Evolutionary conservation across 2,888 invertebrate genomes (phyloP).

Genomic region (Caenorhabditis sp.): DNA sequence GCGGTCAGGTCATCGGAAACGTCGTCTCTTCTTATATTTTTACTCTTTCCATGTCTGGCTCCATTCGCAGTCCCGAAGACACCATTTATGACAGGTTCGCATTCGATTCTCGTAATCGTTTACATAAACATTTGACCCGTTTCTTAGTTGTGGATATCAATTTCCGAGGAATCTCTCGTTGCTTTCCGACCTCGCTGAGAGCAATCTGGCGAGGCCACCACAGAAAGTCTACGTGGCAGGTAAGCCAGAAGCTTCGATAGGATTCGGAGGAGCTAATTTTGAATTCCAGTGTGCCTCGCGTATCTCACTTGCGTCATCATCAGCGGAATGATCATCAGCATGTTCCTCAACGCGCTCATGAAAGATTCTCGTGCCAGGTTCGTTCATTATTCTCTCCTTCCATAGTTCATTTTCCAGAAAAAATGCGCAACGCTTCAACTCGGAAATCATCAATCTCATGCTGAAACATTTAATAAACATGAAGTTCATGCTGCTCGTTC

Average conservation of each 20-base stretch:
- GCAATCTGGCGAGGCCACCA: slow-evolving; percentile 85
- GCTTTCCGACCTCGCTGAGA: slow-evolving; percentile 58
- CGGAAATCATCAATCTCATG: slow-evolving; percentile 82
- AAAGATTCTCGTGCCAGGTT: slow-evolving; percentile 82
- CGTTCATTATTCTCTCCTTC: too few relatives aligned
- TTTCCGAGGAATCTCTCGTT: slow-evolving; percentile 69
- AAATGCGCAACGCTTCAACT: slow-evolving; percentile 53
- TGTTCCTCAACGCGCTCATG: slow-evolving; percentile 91
- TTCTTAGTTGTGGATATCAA: slow-evolving; percentile 75
- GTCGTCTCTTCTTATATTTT: slow-evolving; percentile 87
- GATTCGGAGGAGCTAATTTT: too few relatives aligned
- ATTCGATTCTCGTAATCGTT: too few relatives aligned
- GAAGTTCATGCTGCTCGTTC: slow-evolving; percentile 86
- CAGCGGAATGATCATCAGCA: slow-evolving; percentile 89
- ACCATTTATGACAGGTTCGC: slow-evolving; percentile 69
- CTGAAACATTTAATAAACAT: slow-evolving; percentile 89
- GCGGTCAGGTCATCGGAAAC: slow-evolving; percentile 95
- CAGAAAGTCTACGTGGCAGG: slow-evolving; percentile 81
- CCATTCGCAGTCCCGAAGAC: slow-evolving; percentile 63
- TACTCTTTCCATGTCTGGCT: slow-evolving; percentile 50
- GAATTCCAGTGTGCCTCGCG: slow-evolving; percentile 82
- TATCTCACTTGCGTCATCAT: slow-evolving; percentile 90
- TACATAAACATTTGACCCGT: too few relatives aligned
- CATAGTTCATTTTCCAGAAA: slow-evolving; percentile 51
- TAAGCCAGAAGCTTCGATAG: background rate